Conservation (phyloP, 2,797 vertebrate species). For the Sebastes alutus region DNA sequence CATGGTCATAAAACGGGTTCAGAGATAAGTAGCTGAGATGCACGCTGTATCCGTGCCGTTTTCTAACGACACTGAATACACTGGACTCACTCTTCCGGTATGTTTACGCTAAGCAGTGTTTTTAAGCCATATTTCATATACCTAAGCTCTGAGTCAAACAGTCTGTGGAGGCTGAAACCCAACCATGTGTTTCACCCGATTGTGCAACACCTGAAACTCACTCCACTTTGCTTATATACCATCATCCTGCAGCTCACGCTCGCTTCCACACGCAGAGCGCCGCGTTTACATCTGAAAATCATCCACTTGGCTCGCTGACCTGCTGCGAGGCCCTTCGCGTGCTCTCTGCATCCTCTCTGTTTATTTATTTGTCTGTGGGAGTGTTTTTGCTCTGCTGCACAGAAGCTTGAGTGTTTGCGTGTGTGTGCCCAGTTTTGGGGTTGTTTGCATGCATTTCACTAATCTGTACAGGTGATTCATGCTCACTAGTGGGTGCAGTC, state of each 20-base stretch:
- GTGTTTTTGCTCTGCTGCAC: constrained; percentile 3
- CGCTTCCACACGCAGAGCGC: background rate
- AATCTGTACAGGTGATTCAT: background rate
- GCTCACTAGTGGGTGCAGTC: background rate
- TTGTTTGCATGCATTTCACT: constrained; percentile 6
- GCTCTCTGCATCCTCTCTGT: constrained; percentile 3
- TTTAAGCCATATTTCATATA: constrained; percentile 27
- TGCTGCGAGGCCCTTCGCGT: background rate
- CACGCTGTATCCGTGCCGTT: background rate
- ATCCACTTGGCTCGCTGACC: constrained; percentile 15
- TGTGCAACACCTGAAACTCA: constrained; percentile 45
- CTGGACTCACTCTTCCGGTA: background rate
- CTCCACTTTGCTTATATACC: background rate
- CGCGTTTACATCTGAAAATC: constrained; percentile 42
- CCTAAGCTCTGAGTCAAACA: constrained; percentile 45
- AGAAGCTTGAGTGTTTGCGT: background rate
- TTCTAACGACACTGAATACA: background rate
- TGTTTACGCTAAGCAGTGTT: constrained; percentile 1
- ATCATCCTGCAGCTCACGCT: background rate
- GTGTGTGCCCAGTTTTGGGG: background rate
- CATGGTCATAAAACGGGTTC: background rate
- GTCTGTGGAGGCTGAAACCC: background rate
- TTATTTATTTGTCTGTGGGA: constrained; percentile 26
- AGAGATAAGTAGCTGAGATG: constrained; percentile 4
- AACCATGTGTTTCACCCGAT: background rate